Conservation (phyloP, 1,140 invertebrate genomes). For the Anadara kagoshimensis region DNA sequence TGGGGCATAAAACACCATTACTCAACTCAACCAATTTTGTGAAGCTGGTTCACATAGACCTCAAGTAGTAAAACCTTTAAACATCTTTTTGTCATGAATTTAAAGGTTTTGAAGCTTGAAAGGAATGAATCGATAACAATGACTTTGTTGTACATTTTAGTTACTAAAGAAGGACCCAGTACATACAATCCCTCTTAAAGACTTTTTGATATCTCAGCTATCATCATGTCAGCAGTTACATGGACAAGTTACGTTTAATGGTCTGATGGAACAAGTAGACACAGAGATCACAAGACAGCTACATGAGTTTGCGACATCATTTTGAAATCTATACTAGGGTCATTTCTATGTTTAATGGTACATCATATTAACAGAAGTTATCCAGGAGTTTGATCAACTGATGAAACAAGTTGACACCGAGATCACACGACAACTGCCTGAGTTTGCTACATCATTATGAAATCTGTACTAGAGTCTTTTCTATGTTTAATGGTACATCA, state of each 20-base stretch:
- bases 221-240: conserved; percentile 78
- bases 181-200: conserved; percentile 81
- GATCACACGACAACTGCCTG: conserved; percentile 57
- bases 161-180: conserved; percentile 82
- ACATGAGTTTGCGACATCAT: conserved; percentile 25
- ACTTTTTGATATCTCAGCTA: conserved; percentile 82
- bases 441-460: conserved; percentile 18
- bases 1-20: no score
- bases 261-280: conserved; percentile 60
- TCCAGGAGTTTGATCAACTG: conserved; percentile 26
- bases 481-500: no score
- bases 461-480: no score
- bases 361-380: no score
- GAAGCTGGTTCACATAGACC: no score
- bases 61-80: no score
- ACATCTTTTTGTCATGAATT: no score
- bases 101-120: no score
- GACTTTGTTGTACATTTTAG: conserved; percentile 68
- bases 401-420: conserved; percentile 61
- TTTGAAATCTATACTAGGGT: no score
- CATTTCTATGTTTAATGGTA: no score
- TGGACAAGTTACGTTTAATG: conserved; percentile 54
- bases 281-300: conserved; percentile 62
- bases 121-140: neutral
- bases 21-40: no score